These are phyloP conservation scores for Clarias platycephalus DNA, from an alignment of 2,797 vertebrate species.

Conservation along the genomic window DNA sequence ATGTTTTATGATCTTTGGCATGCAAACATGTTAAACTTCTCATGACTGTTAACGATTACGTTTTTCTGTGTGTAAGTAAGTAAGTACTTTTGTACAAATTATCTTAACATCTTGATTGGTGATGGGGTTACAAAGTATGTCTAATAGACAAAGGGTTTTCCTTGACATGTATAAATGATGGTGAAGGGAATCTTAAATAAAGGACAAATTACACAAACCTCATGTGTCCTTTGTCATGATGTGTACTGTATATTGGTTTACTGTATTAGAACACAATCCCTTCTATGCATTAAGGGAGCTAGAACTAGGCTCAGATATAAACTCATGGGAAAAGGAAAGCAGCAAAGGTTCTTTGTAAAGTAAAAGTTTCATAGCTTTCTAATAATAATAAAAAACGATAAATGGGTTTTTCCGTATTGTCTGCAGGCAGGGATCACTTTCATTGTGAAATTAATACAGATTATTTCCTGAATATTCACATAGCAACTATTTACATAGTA, in stretches of 20 bases:
- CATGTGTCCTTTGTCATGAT: neutral
- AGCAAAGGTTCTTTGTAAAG: neutral
- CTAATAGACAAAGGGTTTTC: constrained; percentile 13
- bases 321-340: neutral
- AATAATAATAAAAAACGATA: neutral
- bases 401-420: neutral
- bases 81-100: neutral
- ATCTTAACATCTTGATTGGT: neutral
- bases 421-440: neutral
- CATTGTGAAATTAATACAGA: neutral
- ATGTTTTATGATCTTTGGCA: neutral
- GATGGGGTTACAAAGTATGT: constrained; percentile 20
- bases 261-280: neutral
- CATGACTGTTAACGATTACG: neutral
- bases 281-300: no score
- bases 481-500: neutral
- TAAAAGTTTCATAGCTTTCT: neutral
- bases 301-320: neutral
- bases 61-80: neutral
- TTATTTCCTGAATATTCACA: neutral
- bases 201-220: neutral
- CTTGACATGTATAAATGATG: neutral
- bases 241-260: neutral
- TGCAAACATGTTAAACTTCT: neutral
- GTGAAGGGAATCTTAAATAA: constrained; percentile 20